phyloP scores from a whole-genome alignment of 2,113 vertebrate genomes.

The Heterocephalus glaber region DNA sequence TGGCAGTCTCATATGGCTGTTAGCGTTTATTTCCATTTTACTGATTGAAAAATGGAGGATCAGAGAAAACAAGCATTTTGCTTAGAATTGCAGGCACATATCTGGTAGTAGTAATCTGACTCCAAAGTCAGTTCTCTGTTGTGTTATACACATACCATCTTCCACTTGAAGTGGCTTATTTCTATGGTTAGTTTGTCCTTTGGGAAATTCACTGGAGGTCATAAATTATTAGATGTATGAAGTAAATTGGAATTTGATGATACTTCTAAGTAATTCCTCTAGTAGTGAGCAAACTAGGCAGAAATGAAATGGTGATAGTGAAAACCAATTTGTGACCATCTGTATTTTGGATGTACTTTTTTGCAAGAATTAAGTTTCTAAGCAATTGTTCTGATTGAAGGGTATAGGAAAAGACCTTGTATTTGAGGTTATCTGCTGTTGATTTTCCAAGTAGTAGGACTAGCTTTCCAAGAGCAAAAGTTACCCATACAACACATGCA shows the following conservation, averaged over 20 bases:
- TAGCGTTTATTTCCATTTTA: conserved; percentile 25
- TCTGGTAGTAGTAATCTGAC: not conserved
- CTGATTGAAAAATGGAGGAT: conserved; percentile 21
- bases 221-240: conserved; percentile 54
- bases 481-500: conserved; percentile 45
- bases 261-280: not conserved
- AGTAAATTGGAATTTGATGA: conserved; percentile 52
- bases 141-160: not conserved
- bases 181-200: conserved; percentile 22
- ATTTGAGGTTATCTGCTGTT: conserved; percentile 52
- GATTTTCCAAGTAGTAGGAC: conserved; percentile 62
- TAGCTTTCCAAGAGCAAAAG: conserved; percentile 64
- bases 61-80: conserved; percentile 51
- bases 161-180: conserved; percentile 27
- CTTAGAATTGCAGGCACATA: not conserved
- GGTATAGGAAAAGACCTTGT: conserved; percentile 45
- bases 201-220: not conserved
- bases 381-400: conserved; percentile 53
- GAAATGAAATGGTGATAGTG: not conserved
- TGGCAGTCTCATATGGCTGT: not conserved
- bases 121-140: not conserved
- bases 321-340: conserved; percentile 9
- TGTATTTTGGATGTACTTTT: conserved; percentile 23
- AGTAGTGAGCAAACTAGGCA: not conserved
- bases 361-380: conserved; percentile 39